Evolutionary conservation across 2,888 invertebrate genomes (phyloP), one percentile per base, ranked within the genome.

Genomic region (Antheraea yamamai): DNA sequence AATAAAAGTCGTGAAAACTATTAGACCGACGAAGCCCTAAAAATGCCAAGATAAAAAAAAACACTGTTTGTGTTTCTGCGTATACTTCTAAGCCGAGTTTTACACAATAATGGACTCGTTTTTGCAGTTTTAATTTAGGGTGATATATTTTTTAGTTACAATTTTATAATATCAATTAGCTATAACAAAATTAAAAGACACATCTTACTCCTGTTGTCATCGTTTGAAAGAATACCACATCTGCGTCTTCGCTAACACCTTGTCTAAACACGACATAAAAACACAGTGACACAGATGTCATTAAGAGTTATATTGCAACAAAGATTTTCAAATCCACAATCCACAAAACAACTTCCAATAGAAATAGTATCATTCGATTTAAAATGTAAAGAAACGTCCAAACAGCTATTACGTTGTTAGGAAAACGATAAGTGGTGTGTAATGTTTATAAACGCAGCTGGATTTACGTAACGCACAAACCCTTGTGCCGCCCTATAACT

Each of bases 401-500:
- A n/a, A 73, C 73, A 73, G 47, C 51, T 52, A 68, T 23, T 35
- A 23, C 30, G 26, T 64, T n/a, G 39, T 55, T 30, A 47, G 73
- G 8, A 73, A 76, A 18, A 73, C 23, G 26, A 30, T 58, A 73
- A 35, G 55, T 52, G 72, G 66, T 23, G 52, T 51, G 23, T 39
- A 84, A 83, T 89, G 87, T 89, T 91, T 89, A 88, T 87, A 86
- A 87, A 87, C 85, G 86, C 87, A 89, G 89, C 86, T 87, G 88
- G 87, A 88, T 92, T 87, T 91, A 92, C 89, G 92, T 92, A 93
- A 92, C 89, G 87, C 83, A 83, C 87, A 85, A 91, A 92, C 92
- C 92, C 90, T 92, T 90, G 88, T 92, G 90, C 92, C 91, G 88
- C 92, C 91, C 90, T 91, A 88, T 90, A 82, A 82, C 85, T 90